Conservation (phyloP, 2,797 vertebrate genomes). For the Chloroceryle amazona region DNA sequence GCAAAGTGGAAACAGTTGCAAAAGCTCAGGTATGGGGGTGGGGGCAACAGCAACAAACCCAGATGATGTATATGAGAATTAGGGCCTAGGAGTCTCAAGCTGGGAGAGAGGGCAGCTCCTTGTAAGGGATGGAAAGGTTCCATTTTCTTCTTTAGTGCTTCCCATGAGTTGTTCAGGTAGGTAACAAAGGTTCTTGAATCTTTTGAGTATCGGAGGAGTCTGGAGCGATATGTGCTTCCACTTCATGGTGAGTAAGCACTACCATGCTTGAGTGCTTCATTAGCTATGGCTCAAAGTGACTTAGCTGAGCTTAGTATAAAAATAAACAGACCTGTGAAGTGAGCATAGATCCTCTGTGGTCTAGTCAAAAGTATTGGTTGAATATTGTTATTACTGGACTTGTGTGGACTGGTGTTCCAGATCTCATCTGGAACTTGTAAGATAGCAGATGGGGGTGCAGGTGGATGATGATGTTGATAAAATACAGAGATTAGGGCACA, state of each 20-base stretch:
- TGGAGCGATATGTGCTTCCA: accelerated
- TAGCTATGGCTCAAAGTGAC: neutral
- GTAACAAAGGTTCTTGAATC: neutral
- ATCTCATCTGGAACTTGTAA: neutral
- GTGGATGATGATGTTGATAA: neutral
- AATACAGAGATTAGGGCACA: neutral
- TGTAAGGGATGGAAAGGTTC: accelerated
- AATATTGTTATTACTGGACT: neutral
- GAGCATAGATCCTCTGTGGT: neutral
- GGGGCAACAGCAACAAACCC: neutral
- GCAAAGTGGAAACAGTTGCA: neutral
- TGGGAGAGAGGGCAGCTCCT: neutral
- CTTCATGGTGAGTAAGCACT: accelerated
- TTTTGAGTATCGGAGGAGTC: neutral
- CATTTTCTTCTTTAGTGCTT: accelerated
- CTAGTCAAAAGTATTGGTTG: neutral
- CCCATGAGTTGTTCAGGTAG: neutral
- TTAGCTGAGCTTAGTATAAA: neutral
- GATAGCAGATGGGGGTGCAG: neutral
- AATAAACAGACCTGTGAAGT: neutral
- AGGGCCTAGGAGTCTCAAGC: accelerated
- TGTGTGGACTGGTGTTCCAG: neutral
- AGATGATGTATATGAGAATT: neutral
- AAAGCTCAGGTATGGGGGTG: neutral
- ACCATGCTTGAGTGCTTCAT: neutral